Percentiles rank a stretch among this genome's conserved stretches.
phyloP scores from a whole-genome alignment of 2,113 vertebrate genomes.

The Meriones unguiculatus region DNA sequence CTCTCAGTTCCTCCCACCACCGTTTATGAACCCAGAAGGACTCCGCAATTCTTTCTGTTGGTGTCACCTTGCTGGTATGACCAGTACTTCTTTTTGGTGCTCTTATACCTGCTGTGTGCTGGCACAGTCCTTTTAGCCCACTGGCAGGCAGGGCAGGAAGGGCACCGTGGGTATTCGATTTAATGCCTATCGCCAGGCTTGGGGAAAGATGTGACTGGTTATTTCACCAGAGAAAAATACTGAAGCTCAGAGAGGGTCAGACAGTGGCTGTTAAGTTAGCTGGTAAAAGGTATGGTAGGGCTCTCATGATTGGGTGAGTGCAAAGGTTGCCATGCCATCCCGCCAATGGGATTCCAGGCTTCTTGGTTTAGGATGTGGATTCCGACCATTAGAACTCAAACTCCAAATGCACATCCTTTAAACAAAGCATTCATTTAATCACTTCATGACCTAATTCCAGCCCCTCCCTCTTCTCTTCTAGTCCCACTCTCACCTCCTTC shows the following conservation, averaged over 20 bases:
- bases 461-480: too few relatives aligned
- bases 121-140: neutral
- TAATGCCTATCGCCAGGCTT: neutral
- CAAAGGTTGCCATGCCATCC: neutral
- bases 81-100: neutral
- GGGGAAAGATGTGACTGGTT: neutral
- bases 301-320: neutral
- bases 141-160: neutral
- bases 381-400: neutral
- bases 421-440: too few relatives aligned
- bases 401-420: neutral
- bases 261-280: conserved; percentile 6
- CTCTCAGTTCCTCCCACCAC: neutral
- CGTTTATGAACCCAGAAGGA: neutral
- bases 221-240: neutral
- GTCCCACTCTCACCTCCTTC: too few relatives aligned
- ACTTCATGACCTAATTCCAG: too few relatives aligned
- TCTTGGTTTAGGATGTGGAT: neutral
- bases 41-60: neutral
- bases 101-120: neutral
- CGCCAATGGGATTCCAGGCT: neutral
- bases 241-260: neutral
- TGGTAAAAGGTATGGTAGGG: neutral
- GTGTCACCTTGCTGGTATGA: neutral
- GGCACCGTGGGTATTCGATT: neutral